phyloP scores from a whole-genome alignment of 2,888 invertebrate genomes.

The Dasysyrphus albostriatus region DNA sequence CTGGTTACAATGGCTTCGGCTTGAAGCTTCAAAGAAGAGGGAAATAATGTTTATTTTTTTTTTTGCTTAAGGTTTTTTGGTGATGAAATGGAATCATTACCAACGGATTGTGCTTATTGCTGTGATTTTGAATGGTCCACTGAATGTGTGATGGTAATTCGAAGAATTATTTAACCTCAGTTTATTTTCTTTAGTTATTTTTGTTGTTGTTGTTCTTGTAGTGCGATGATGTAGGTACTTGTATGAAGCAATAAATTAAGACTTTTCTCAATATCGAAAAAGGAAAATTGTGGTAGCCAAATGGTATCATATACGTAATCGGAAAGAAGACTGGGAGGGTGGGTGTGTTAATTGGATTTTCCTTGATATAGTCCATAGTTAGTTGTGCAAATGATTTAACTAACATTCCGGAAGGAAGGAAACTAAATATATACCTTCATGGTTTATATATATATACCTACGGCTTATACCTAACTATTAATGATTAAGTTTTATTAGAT shows the following conservation, averaged over 20 bases:
- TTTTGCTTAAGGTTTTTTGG: conserved; percentile 15
- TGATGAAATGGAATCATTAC: conserved; percentile 52
- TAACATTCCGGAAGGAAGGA: conserved; percentile 18
- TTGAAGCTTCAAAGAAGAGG: background rate
- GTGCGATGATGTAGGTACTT: background rate
- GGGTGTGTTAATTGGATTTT: conserved; percentile 59
- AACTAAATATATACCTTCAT: no score
- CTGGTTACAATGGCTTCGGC: conserved; percentile 22
- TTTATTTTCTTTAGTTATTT: conserved; percentile 4
- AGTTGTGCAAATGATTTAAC: conserved; percentile 24
- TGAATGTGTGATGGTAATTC: conserved; percentile 38
- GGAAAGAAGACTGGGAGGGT: background rate
- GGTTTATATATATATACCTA: no score
- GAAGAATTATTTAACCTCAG: conserved; percentile 41
- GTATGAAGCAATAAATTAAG: conserved; percentile 14
- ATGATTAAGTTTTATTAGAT: conserved; percentile 30
- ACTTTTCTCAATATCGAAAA: conserved; percentile 23
- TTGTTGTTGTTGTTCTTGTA: background rate
- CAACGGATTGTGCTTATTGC: conserved; percentile 57
- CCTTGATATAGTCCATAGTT: conserved; percentile 4
- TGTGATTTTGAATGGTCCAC: conserved; percentile 50
- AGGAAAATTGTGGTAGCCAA: conserved; percentile 15
- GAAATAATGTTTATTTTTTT: conserved; percentile 12
- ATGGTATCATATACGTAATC: background rate
- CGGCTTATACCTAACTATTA: background rate